phyloP scores from a whole-genome alignment of 2,888 invertebrate genomes.

The Scrobipalpa costella region DNA sequence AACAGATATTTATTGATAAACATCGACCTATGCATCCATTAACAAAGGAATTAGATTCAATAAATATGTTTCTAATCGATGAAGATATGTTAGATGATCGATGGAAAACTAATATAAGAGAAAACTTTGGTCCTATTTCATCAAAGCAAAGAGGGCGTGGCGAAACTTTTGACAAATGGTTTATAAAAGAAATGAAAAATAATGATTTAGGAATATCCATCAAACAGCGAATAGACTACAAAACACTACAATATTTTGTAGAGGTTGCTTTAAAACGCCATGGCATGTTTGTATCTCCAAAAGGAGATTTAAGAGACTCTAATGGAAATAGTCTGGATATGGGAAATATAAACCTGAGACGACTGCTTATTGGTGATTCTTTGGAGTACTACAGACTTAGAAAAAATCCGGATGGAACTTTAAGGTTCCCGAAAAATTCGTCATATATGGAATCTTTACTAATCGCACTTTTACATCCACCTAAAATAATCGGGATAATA shows the following conservation, averaged over 20 bases:
- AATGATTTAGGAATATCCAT: constrained; percentile 36
- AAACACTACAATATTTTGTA: constrained; percentile 42
- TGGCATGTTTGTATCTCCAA: neutral
- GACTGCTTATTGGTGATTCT: constrained; percentile 53
- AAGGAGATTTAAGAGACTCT: constrained; percentile 45
- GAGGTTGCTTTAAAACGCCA: constrained; percentile 21
- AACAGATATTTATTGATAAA: too few species aligned
- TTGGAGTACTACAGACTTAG: constrained; percentile 39
- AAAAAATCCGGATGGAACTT: constrained; percentile 31
- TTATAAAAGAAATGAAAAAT: constrained; percentile 44
- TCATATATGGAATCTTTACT: constrained; percentile 54
- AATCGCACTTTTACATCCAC: constrained; percentile 47
- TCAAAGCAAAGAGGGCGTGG: neutral
- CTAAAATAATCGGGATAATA: constrained; percentile 55
- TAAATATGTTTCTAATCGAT: neutral
- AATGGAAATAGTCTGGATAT: constrained; percentile 44
- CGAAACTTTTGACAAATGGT: constrained; percentile 40
- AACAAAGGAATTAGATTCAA: neutral
- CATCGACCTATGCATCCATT: neutral
- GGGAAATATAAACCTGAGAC: constrained; percentile 49
- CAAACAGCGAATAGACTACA: constrained; percentile 37
- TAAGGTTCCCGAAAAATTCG: constrained; percentile 34
- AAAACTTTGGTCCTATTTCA: neutral
- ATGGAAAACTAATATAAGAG: too few species aligned
- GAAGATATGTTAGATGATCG: neutral